phyloP scores from a whole-genome alignment of 2,113 vertebrate genomes.

The Brienomyrus longianalis region DNA sequence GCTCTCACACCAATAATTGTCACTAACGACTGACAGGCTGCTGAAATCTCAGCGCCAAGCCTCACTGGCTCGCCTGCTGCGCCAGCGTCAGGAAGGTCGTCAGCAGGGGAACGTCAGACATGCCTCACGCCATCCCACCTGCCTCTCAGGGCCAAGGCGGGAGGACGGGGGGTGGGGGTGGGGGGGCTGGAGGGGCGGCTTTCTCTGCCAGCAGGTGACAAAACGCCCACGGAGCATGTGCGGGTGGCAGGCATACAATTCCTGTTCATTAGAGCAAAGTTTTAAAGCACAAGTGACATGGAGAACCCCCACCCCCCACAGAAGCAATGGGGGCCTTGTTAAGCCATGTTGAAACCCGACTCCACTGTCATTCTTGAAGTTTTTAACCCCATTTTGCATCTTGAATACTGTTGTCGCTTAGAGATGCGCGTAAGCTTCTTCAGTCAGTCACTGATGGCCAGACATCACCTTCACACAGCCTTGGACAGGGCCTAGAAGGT shows the following conservation, averaged over 20 bases:
- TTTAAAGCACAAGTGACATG: neutral
- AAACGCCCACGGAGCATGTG: neutral
- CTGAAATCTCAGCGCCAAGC: slow-evolving; percentile 5
- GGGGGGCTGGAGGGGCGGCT: neutral
- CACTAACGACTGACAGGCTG: slow-evolving; percentile 14
- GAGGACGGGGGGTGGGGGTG: neutral
- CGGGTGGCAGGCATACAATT: neutral
- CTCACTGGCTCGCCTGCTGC: neutral
- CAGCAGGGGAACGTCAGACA: slow-evolving; percentile 11
- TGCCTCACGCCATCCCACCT: slow-evolving; percentile 1
- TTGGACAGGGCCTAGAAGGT: too few species aligned
- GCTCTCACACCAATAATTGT: slow-evolving; percentile 11
- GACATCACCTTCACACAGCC: neutral
- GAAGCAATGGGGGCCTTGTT: neutral
- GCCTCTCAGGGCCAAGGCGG: neutral
- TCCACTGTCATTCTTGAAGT: neutral
- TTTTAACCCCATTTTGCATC: slow-evolving; percentile 9
- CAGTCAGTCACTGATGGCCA: neutral
- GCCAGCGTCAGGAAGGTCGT: neutral
- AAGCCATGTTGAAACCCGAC: neutral
- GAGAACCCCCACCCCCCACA: neutral
- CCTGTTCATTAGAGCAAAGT: slow-evolving; percentile 8
- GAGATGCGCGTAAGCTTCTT: neutral
- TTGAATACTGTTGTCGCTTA: neutral
- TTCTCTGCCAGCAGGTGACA: slow-evolving; percentile 10